Conservation (phyloP, 1,140 invertebrate species). For the Camponotus vicinus region DNA sequence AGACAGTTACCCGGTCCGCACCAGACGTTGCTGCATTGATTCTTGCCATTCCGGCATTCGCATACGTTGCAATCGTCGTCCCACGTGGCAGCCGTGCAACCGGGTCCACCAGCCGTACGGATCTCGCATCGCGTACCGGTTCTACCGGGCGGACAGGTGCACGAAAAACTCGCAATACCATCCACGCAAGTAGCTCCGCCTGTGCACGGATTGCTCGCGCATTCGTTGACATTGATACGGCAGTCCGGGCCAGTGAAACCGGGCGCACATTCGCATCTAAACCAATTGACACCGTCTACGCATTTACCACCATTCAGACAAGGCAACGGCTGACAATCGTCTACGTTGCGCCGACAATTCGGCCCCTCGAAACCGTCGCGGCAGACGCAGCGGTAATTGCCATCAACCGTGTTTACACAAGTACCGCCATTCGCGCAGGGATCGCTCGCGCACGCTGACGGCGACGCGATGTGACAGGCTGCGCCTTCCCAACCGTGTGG, state of each 20-base stretch:
- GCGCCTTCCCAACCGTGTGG: slow-evolving; percentile 89
- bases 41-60: slow-evolving; percentile 90
- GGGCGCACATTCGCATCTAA: slow-evolving; percentile 90
- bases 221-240: slow-evolving; percentile 92
- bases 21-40: slow-evolving; percentile 94
- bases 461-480: slow-evolving; percentile 90
- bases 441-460: slow-evolving; percentile 89
- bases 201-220: slow-evolving; percentile 93
- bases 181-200: slow-evolving; percentile 94
- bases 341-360: slow-evolving; percentile 89
- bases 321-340: slow-evolving; percentile 89
- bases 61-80: slow-evolving; percentile 94
- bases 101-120: slow-evolving; percentile 79
- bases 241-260: slow-evolving; percentile 92
- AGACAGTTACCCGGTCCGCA: slow-evolving; percentile 94
- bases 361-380: slow-evolving; percentile 89
- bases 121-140: slow-evolving; percentile 91
- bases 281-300: slow-evolving; percentile 93
- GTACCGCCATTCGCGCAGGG: slow-evolving; percentile 92
- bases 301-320: slow-evolving; percentile 93
- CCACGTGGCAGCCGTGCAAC: slow-evolving; percentile 83
- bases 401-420: slow-evolving; percentile 90
- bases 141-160: slow-evolving; percentile 92
- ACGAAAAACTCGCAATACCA: slow-evolving; percentile 91
- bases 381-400: slow-evolving; percentile 90